Evolutionary conservation across 2,113 vertebrate species (phyloP), one percentile per base, ranked within the genome.

Genomic region (Embiotoca jacksoni): DNA sequence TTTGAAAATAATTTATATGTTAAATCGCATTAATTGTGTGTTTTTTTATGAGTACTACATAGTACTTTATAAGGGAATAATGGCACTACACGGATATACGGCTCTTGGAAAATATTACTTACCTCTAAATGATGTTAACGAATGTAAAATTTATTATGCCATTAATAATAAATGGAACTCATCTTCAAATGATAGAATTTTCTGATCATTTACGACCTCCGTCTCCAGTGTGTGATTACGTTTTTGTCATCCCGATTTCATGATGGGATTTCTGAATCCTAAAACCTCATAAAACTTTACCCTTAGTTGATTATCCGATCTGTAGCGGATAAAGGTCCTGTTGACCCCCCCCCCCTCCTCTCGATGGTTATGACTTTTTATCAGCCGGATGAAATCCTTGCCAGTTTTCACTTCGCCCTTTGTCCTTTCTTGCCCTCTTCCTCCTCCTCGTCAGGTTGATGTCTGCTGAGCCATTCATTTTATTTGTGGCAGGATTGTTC

Each of bases 401-500:
- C 61, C 46, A 10, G 46, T 8, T 4, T 44, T 65, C 57, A 16
- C 52, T 15, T 35, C 46, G 1, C 66, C 70, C 71, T 80, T 9
- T 5, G 2, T 80, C 39, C 64, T 50, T 71, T 10, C 55, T 80
- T 72, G 52, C 66, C 41, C 58, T 66, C 64, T 66, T 54, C 57
- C 54, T 37, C 37, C 5, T 7, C 67, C 6, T 31, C 14, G 31
- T 55, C 61, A 64, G 72, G 54, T 37, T 36, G 6, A 16, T 4
- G 36, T 72, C 46, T 87, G 91, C 91, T 91, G 83, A 87, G 72
- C 92, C 91, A 49, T 47, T 79, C 23, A 0, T 71, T 94, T 93
- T 90, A 88, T 93, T 92, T 87, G 59, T 49, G 75, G 90, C 74
- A 36, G 61, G 78, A 78, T 74, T 85, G 68, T 86, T 88, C 75